Conservation (phyloP, 2,113 vertebrate genomes). For the Pao palembangensis region DNA sequence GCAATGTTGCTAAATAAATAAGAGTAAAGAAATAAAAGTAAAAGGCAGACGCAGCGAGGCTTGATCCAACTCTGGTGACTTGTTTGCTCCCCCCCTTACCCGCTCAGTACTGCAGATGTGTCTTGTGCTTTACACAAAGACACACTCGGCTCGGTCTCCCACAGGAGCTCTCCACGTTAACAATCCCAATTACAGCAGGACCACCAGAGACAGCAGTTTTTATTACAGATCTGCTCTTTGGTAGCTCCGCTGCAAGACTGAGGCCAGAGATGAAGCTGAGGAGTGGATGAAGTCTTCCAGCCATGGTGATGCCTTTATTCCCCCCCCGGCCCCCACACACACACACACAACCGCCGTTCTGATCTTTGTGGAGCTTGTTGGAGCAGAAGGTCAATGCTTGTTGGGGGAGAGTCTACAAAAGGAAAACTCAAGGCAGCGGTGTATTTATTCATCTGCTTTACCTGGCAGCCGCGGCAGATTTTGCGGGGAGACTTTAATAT, state of each 20-base stretch:
- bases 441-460: slow-evolving; percentile 69
- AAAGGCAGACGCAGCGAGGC: slow-evolving; percentile 32
- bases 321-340: slow-evolving; percentile 13
- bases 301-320: slow-evolving; percentile 68
- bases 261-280: slow-evolving; percentile 32
- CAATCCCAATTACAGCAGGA: slow-evolving; percentile 81
- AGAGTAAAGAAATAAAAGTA: no score
- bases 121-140: slow-evolving; percentile 79
- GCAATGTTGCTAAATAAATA: slow-evolving; percentile 36
- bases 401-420: slow-evolving; percentile 64
- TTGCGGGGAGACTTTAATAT: slow-evolving; percentile 57
- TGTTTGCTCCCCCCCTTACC: slow-evolving; percentile 57
- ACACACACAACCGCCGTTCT: slow-evolving; percentile 24
- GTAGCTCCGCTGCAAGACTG: slow-evolving; percentile 48
- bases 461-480: slow-evolving; percentile 63
- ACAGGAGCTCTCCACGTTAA: slow-evolving; percentile 78
- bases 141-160: slow-evolving; percentile 70
- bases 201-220: slow-evolving; percentile 81
- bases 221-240: slow-evolving; percentile 75
- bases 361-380: slow-evolving; percentile 61
- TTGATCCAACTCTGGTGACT: slow-evolving; percentile 75
- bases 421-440: slow-evolving; percentile 57
- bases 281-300: slow-evolving; percentile 64
- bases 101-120: slow-evolving; percentile 60
- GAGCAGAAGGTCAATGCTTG: slow-evolving; percentile 69